These are phyloP conservation scores for Lithophane semibrunnea DNA, from an alignment of 2,888 invertebrate species.

Conservation along the genomic window DNA sequence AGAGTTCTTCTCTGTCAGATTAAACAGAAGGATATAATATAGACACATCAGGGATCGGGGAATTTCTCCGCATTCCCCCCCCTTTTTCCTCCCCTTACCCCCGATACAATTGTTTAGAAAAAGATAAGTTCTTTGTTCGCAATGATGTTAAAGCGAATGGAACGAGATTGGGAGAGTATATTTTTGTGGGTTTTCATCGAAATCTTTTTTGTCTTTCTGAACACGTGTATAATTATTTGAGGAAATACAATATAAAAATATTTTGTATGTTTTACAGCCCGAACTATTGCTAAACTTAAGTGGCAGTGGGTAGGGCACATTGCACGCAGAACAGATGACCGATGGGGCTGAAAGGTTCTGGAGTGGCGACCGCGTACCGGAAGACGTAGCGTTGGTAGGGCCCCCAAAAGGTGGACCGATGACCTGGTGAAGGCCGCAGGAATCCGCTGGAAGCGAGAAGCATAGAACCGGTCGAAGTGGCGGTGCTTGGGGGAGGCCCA, in stretches of 20 bases:
- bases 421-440: no score
- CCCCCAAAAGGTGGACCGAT: no score
- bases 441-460: no score
- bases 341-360: no score
- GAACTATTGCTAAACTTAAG: no score
- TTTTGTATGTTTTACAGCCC: no score
- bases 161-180: conserved; percentile 21
- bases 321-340: no score
- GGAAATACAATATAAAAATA: not conserved
- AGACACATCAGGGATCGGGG: conserved; percentile 32
- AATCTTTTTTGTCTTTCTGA: conserved; percentile 5
- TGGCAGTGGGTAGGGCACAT: no score
- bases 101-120: conserved; percentile 48
- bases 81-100: not conserved
- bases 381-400: no score
- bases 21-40: conserved; percentile 32
- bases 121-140: conserved; percentile 51
- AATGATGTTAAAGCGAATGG: conserved; percentile 33
- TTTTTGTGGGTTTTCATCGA: conserved; percentile 16
- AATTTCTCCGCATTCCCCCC: conserved; percentile 1
- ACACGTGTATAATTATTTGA: not conserved
- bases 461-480: no score
- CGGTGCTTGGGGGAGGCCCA: no score
- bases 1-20: conserved; percentile 51
- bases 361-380: no score